Evolutionary conservation across 2,113 vertebrate species (phyloP), one percentile per base, ranked within the genome.

Genomic region (Phodopus roborovskii): DNA sequence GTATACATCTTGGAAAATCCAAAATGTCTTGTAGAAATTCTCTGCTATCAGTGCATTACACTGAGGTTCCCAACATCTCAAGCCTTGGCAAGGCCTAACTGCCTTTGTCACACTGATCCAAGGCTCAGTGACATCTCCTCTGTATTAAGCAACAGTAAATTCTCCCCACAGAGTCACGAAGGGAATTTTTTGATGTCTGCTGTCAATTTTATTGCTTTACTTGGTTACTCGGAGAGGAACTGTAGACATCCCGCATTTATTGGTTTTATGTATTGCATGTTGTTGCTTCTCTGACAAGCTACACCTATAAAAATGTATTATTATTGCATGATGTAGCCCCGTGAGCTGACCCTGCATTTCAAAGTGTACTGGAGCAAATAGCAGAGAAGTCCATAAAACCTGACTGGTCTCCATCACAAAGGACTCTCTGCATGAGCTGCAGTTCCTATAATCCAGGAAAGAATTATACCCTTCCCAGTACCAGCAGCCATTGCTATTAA

Each of bases 71-170:
- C 17, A 81, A 48, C 28, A 53, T 19, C 56, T 53, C n/a, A 1
- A 56, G 71, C 39, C 53, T 90, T 73, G 56, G 82, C 13, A 16
- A 78, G 15, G 30, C 3, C 7, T 20, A 30, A 53, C 39, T 24
- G 13, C 42, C 39, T 64, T 26, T 45, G 22, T 39, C 81, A 24
- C 90, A 0, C 62, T 94, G 91, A 92, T 79, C 90, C 79, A 83
- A 92, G 95, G 93, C 78, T 86, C 50, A 39, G 56, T 91, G 92
- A 94, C 92, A 87, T 94, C 58, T 33, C 70, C 66, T 92, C 86
- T 93, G 81, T 82, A 91, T 97, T 93, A 94, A 97, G 73, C 94
- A 97, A 91, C 92, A 94, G 94, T 97, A 97, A 98, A 97, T 94
- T 64, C 33, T 58, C 0, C 0, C 60, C 62, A 75, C 92, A 90